phyloP scores from a whole-genome alignment of 2,797 vertebrate genomes.

The Molossus alvarezi region DNA sequence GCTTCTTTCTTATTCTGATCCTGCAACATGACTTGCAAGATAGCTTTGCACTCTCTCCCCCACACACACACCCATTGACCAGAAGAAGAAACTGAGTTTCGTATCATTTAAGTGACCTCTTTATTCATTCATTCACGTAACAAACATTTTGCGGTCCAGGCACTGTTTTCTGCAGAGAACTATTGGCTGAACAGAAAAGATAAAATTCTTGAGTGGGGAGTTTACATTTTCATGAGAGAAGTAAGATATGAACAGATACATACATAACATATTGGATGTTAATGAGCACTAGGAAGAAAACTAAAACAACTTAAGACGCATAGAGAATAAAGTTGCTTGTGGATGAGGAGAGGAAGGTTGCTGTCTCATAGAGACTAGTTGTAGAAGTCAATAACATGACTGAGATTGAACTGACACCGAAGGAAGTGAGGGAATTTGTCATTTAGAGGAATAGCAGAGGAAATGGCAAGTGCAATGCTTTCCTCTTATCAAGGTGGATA shows the following conservation, averaged over 20 bases:
- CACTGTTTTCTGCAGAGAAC: neutral
- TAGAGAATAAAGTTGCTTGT: neutral
- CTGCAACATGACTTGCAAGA: neutral
- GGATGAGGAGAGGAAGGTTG: neutral
- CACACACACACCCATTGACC: neutral
- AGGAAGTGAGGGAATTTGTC: neutral
- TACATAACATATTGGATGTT: neutral
- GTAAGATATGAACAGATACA: neutral
- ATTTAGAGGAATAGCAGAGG: neutral
- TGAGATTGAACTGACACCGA: neutral
- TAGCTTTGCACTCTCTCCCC: too few species aligned
- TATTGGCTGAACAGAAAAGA: neutral
- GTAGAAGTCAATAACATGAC: neutral
- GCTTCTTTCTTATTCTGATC: neutral
- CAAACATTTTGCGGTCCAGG: neutral
- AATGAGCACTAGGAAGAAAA: neutral
- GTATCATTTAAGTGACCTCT: neutral
- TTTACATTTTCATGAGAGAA: neutral
- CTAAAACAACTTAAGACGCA: neutral
- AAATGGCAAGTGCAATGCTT: neutral
- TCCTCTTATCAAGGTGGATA: neutral
- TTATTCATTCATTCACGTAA: neutral
- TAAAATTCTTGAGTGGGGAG: neutral
- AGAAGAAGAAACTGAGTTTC: neutral
- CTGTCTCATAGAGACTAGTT: neutral